Percentiles rank a stretch among this genome's conserved stretches.
Conservation (phyloP, 2,113 vertebrate species). For the Phocoena sinus region DNA sequence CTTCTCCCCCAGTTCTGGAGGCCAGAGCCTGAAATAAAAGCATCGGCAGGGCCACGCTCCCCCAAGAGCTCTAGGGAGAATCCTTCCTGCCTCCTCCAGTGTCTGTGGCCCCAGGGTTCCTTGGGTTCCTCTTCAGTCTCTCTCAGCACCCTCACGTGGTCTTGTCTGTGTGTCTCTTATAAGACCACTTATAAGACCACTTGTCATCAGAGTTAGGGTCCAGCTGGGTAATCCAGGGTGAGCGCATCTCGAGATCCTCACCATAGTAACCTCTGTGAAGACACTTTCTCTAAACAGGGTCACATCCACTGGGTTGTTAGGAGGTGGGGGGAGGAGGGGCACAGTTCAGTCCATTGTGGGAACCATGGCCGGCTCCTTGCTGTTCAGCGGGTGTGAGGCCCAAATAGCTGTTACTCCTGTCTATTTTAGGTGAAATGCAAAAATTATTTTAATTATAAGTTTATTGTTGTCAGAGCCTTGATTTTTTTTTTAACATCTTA, state of each 20-base stretch:
- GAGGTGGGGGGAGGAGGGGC: background rate
- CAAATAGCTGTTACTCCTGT: background rate
- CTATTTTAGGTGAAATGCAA: background rate
- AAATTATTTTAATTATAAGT: conserved; percentile 1
- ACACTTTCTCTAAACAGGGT: background rate
- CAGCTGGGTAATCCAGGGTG: background rate
- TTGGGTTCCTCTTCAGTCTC: background rate
- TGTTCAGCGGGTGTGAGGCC: background rate
- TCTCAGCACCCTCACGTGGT: background rate
- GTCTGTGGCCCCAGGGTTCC: background rate
- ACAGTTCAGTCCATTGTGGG: fast-evolving
- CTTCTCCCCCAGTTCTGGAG: background rate
- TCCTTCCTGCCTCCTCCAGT: background rate
- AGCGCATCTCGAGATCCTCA: background rate
- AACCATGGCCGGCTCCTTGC: background rate
- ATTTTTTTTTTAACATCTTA: background rate
- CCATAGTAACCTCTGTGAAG: background rate
- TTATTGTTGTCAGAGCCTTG: background rate
- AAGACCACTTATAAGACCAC: background rate
- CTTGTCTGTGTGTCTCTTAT: background rate
- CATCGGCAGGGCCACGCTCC: fast-evolving
- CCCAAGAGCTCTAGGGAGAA: background rate
- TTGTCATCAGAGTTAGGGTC: background rate
- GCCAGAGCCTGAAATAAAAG: background rate
- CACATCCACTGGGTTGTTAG: background rate